These are phyloP conservation scores for Caenorhabditis macrosperma DNA, from an alignment of 2,888 invertebrate species.

Conservation along the genomic window DNA sequence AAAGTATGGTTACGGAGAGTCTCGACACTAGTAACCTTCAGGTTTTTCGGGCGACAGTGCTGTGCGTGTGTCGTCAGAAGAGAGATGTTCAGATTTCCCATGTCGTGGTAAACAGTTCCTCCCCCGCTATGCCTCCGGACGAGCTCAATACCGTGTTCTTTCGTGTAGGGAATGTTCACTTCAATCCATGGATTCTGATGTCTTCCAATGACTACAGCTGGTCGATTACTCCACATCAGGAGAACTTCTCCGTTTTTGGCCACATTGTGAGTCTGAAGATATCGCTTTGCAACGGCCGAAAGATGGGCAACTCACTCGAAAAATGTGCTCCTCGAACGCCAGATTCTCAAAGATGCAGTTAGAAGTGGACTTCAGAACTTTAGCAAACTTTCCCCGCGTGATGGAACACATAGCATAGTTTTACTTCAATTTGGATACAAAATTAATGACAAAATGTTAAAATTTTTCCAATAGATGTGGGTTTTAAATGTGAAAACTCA, in stretches of 20 bases:
- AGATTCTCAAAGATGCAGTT: slow-evolving; percentile 93
- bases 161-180: slow-evolving; percentile 86
- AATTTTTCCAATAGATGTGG: neutral
- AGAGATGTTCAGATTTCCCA: slow-evolving; percentile 89
- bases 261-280: slow-evolving; percentile 84
- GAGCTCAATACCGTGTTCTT: slow-evolving; percentile 85
- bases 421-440: neutral
- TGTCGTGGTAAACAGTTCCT: slow-evolving; percentile 97
- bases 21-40: slow-evolving; percentile 81
- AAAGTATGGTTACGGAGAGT: neutral
- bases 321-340: slow-evolving; percentile 96
- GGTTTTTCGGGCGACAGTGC: slow-evolving; percentile 90
- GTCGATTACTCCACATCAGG: slow-evolving; percentile 92
- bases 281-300: neutral
- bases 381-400: slow-evolving; percentile 42
- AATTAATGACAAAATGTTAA: neutral
- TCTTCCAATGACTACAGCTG: slow-evolving; percentile 94
- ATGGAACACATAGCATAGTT: slow-evolving; percentile 46
- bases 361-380: slow-evolving; percentile 92
- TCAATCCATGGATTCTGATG: slow-evolving; percentile 98
- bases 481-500: neutral
- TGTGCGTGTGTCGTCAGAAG: slow-evolving; percentile 90
- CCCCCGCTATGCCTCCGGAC: slow-evolving; percentile 90
- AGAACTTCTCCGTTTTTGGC: slow-evolving; percentile 87
- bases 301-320: slow-evolving; percentile 82